Evolutionary conservation across 2,797 vertebrate species (phyloP), one percentile per base, ranked within the genome.

Genomic region (Siniperca undulata): DNA sequence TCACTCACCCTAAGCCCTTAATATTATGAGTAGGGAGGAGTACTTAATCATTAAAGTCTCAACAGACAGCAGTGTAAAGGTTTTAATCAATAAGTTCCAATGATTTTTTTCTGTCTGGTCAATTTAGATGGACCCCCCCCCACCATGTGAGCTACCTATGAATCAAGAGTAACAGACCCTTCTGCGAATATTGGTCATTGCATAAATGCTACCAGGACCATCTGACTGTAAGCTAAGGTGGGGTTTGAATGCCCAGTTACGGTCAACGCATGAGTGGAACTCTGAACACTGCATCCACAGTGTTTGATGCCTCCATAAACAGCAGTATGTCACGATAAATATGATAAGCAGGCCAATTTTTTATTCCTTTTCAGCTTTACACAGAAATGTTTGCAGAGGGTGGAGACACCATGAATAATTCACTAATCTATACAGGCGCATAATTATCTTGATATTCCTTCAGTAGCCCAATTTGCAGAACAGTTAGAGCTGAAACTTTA

Each of bases 191-290:
- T 90, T 89, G 91, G 89, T 89, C 86, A 87, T 80, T 77, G 84
- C 81, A 72, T 85, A 72, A 91, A 89, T 46, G 81, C 91, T 93
- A 91, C 84, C 91, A 91, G n/a, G 69, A 88, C 83, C 92, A 94
- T 86, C 92, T 94, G 93, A 93, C 91, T 88, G 72, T 69, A 85
- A 82, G 71, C 56, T 30, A 65, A 82, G 66, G 82, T 78, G 84
- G 74, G 73, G 65, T 70, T 79, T 82, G 56, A 84, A 85, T 74
- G 66, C 52, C 81, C 81, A 83, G 62, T 86, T 84, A 77, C n/a
- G 12, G 81, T 71, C 60, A 83, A 79, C 42, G 36, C 82, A 84
- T 19, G 38, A 85, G 77, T 77, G 72, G 24, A 77, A 58, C 36
- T 55, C 81, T 60, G 22, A 80, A 58, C 22, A 46, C 82, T 58